A percentile compares a stretch with the other conserved stretches of the same genome.
Evolutionary conservation across 1,140 invertebrate genomes (phyloP).

Genomic region (Zaprionus camerounensis): DNA sequence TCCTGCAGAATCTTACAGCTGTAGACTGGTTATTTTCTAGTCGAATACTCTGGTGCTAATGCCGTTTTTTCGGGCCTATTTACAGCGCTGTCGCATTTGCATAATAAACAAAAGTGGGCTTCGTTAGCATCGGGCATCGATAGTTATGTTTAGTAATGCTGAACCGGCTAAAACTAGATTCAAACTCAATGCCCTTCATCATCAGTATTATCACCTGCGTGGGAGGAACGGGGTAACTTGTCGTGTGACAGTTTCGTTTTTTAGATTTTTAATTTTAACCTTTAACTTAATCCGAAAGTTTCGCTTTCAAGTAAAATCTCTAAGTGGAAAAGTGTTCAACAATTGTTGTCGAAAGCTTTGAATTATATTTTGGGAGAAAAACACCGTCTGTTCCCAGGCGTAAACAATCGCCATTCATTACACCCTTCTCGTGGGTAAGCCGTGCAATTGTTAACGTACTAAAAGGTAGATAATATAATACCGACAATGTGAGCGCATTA

Average conservation of each 20-base stretch:
- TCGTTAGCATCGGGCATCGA: slow-evolving; percentile 15
- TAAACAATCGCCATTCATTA: slow-evolving; percentile 12
- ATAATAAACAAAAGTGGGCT: slow-evolving; percentile 31
- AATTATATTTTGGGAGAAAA: slow-evolving; percentile 43
- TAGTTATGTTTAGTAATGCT: slow-evolving; percentile 9
- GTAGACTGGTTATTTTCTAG: slow-evolving; percentile 6
- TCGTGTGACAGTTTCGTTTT: not conserved
- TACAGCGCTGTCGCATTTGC: slow-evolving; percentile 15
- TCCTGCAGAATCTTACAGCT: not conserved
- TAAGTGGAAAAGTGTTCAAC: slow-evolving; percentile 29
- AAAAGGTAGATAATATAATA: not conserved
- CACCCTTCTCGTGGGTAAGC: not conserved
- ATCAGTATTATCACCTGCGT: slow-evolving; percentile 8
- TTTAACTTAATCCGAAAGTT: slow-evolving; percentile 7
- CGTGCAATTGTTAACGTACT: slow-evolving; percentile 4
- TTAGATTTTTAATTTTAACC: not conserved
- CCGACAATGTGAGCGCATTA: not conserved
- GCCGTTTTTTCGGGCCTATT: not conserved
- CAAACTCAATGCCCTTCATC: slow-evolving; percentile 19
- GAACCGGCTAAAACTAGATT: not conserved
- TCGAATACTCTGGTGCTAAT: not conserved
- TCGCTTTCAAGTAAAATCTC: slow-evolving; percentile 10
- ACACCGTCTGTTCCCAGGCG: slow-evolving; percentile 27
- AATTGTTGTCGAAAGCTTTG: slow-evolving; percentile 26
- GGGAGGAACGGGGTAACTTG: not conserved